Conservation (phyloP, 2,113 vertebrate species). For the Rhinopomastus cyanomelas region DNA sequence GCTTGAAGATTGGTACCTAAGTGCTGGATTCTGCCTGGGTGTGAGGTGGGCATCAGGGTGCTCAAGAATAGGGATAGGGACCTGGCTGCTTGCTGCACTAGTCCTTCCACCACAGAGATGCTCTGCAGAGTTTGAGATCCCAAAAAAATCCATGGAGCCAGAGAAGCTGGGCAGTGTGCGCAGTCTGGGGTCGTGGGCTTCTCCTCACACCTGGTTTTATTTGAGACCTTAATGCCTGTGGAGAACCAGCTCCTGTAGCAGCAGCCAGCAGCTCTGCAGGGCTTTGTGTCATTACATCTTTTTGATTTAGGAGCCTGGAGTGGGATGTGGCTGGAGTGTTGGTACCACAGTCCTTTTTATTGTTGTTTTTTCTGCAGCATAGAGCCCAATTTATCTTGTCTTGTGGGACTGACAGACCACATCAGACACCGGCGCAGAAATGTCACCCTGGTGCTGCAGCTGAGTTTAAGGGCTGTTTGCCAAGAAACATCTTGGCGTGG, state of each 20-base stretch:
- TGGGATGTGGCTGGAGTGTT: neutral
- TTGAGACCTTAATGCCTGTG: neutral
- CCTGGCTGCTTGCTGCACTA: fast-evolving
- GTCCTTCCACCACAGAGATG: neutral
- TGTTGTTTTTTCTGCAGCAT: neutral
- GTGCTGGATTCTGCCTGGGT: neutral
- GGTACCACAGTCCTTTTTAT: neutral
- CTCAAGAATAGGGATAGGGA: fast-evolving
- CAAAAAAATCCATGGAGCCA: neutral
- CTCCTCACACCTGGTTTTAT: neutral
- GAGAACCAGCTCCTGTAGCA: fast-evolving
- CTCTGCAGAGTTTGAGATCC: neutral
- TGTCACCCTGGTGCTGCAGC: neutral
- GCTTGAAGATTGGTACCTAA: neutral
- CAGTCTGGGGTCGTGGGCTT: fast-evolving
- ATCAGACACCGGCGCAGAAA: neutral
- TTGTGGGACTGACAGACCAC: neutral
- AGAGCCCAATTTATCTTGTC: neutral
- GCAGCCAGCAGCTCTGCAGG: neutral
- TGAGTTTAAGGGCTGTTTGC: neutral
- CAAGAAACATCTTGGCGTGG: fast-evolving
- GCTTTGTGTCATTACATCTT: neutral
- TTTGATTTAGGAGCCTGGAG: neutral
- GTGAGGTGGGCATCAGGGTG: neutral
- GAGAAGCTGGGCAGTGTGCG: neutral